Conservation (phyloP, 2,113 vertebrate genomes). For the Abramis brama region DNA sequence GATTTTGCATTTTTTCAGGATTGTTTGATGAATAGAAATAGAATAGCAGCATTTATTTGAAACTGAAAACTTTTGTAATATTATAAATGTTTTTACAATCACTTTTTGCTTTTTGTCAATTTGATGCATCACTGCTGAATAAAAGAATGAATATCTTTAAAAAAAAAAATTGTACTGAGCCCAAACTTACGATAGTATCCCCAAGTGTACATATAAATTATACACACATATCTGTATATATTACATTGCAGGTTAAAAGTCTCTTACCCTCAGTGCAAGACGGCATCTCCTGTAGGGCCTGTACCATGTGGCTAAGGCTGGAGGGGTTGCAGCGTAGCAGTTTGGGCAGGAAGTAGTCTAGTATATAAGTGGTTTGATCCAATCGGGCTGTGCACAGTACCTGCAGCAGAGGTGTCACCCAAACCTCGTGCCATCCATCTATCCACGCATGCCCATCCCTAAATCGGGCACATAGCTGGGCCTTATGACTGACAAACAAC, state of each 20-base stretch:
- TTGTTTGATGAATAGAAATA: too few species aligned
- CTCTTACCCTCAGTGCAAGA: conserved; percentile 77
- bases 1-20: too few species aligned
- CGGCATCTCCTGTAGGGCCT: conserved; percentile 81
- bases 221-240: not conserved
- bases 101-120: not conserved
- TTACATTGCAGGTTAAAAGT: not conserved
- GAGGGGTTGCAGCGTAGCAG: conserved; percentile 87
- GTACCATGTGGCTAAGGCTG: conserved; percentile 89
- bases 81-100: not conserved
- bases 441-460: conserved; percentile 71
- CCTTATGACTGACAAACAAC: conserved; percentile 90
- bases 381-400: conserved; percentile 84
- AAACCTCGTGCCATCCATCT: conserved; percentile 84
- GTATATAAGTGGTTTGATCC: conserved; percentile 88
- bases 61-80: not conserved
- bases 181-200: not conserved
- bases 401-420: conserved; percentile 88
- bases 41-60: not conserved
- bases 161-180: too few species aligned
- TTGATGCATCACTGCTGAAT: not conserved
- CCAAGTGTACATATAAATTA: too few species aligned
- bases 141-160: not conserved
- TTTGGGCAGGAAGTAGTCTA: conserved; percentile 93
- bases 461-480: conserved; percentile 69